Base-by-base conservation (phyloP, 2,797 vertebrate genomes). In the Bovichtus diacanthus region DNA sequence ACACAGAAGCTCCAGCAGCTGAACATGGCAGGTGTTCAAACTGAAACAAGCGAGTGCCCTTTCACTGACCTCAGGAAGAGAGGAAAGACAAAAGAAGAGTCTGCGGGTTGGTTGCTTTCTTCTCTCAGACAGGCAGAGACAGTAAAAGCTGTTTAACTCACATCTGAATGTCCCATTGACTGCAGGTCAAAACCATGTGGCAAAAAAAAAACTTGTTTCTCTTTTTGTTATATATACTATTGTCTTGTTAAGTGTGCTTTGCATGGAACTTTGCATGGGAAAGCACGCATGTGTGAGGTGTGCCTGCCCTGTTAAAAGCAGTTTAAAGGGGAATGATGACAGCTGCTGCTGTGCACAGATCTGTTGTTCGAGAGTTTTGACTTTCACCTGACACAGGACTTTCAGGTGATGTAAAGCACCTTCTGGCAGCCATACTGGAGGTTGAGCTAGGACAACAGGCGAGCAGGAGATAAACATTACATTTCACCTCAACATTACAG, bases 11-110 rank as follows among this genome's bases (percentile, higher is more conserved):
- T 50, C 29, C 43, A 82, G 65, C 88, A 86, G 88, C 71, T 75
- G 78, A 86, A 87, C 72, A 81, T 83, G 82, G 78, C 86, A 87
- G 83, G 75, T 87, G 86, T 78, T 86, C 59, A 72, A 49, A 81
- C 55, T n/a, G 41, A 83, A 88, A 82, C 76, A 55, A 76, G 79
- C 49, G 61, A 59, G 64, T 86, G 76, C 80, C 84, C 84, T 83
- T 36, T 66, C 54, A 70, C 64, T 80, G 82, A 90, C 89, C 89
- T 82, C 59, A 5, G 43, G 18, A 59, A 13, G 6, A 74, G 55
- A 66, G 9, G 7, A 49, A 23, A 34, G 39, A 18, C 5, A 60
- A 58, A 39, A 64, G 15, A 71, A 9, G 56, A 58, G 44, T 63
- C 29, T 59, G 36, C 25, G 18, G 53, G 50, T 58, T 70, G 65